phyloP scores from a whole-genome alignment of 2,888 invertebrate species.

The Epinotia ramella region DNA sequence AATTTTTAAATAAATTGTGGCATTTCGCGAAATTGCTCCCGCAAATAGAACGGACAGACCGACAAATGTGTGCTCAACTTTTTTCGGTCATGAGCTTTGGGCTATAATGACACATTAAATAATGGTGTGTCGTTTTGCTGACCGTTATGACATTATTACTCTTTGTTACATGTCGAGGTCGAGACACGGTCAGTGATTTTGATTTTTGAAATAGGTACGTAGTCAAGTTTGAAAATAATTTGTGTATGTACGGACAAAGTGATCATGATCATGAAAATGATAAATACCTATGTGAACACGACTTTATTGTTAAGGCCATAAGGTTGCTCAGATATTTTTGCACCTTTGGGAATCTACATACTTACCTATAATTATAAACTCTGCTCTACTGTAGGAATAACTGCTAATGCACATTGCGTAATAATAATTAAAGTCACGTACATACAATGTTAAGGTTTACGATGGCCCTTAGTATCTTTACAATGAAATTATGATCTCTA shows the following conservation, averaged over 20 bases:
- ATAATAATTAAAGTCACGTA: not conserved
- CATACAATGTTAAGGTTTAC: not conserved
- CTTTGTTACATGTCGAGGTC: conserved; percentile 20
- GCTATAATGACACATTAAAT: conserved; percentile 54
- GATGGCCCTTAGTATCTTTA: not conserved
- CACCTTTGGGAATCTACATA: too few relatives aligned
- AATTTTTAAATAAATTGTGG: conserved; percentile 86
- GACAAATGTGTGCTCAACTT: conserved; percentile 75
- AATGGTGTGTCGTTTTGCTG: conserved; percentile 38
- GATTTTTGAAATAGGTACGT: not conserved
- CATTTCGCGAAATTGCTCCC: conserved; percentile 84
- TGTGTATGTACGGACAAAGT: too few relatives aligned
- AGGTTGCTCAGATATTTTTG: too few relatives aligned
- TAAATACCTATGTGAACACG: too few relatives aligned
- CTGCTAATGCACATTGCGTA: not conserved
- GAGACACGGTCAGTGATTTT: conserved; percentile 3
- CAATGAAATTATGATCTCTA: not conserved
- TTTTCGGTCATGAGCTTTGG: conserved; percentile 71
- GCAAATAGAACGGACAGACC: conserved; percentile 81
- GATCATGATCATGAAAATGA: too few relatives aligned
- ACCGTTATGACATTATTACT: conserved; percentile 42
- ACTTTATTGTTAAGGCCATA: too few relatives aligned
- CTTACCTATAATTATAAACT: too few relatives aligned
- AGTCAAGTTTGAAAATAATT: too few relatives aligned
- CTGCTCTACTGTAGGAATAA: not conserved